Base-by-base conservation (phyloP, 2,797 vertebrate genomes). In the Notoglanidium macrostoma region DNA sequence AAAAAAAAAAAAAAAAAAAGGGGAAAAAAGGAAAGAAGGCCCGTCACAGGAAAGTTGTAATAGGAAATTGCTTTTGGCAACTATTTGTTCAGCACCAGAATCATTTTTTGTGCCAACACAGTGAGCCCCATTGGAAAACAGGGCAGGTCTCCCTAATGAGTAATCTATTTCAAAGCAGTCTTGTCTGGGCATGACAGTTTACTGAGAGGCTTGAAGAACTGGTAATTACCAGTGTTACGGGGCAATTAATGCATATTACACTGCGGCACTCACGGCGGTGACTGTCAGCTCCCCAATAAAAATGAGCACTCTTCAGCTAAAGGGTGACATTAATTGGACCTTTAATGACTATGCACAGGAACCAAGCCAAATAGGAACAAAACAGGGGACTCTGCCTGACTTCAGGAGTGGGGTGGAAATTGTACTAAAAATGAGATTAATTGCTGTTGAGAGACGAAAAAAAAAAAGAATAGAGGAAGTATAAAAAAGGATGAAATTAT, bases 221-320 rank as follows among this genome's bases (percentile, higher is more conserved):
- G 97, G 98, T 99, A 99, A 99, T 99, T 99, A 99, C 97, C 98
- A 99, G 98, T 98, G 98, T 99, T 99, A 99, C 98, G 97, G 98
- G 98, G 98, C 98, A 99, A 99, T 99, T 99, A 99, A 99, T 99
- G 98, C 98, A 99, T 99, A 99, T 99, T 99, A 99, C 98, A 99
- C 98, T 98, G 98, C 97, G 96, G 96, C 98, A 97, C 98, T 98
- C 97, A 97, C 98, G 98, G 98, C 95, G 97, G 97, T 97, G 97
- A 99, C 98, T 99, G 98, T 99, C 98, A 99, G 98, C 98, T 98
- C 97, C 98, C 99, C 98, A 99, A 99, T 99, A 99, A 99, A 99
- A 99, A 99, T 99, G 97, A 99, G 98, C 97, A 99, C 98, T 99
- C 98, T 99, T 99, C 98, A 99, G 97, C 98, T 97, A 98, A 98